These are phyloP conservation scores for Hexactinellida sp. DNA, from an alignment of 37 sponge, comb jelly and placozoan species.

Conservation along the genomic window DNA sequence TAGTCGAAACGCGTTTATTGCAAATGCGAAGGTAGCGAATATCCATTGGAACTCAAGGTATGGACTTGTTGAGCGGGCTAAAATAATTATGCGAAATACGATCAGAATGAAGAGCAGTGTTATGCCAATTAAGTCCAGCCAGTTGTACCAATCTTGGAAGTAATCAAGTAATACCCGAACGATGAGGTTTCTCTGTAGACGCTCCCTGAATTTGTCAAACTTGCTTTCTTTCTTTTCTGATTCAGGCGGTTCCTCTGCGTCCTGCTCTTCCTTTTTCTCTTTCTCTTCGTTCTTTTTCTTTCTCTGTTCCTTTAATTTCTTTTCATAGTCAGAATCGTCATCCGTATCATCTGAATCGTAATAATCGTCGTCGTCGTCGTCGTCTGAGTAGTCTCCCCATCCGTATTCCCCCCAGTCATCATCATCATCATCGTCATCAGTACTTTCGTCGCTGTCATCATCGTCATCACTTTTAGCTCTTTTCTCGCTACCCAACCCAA, in stretches of 20 bases:
- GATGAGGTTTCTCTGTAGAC: neutral
- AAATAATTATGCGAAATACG: neutral
- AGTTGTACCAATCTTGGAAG: conserved; percentile 9
- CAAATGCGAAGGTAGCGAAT: conserved; percentile 11
- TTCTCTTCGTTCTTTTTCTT: neutral
- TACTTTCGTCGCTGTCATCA: neutral
- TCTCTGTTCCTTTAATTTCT: conserved; percentile 3
- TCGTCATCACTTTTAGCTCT: neutral
- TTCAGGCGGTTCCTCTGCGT: neutral
- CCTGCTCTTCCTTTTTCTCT: neutral
- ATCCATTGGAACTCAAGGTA: conserved; percentile 7
- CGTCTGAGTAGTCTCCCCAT: neutral
- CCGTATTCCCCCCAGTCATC: neutral
- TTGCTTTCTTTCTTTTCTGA: neutral
- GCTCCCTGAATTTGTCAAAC: neutral
- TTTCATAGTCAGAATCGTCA: neutral
- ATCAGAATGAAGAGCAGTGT: neutral
- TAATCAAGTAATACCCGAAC: neutral
- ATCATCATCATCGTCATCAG: neutral
- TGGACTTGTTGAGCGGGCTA: neutral
- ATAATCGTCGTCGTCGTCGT: neutral
- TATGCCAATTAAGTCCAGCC: neutral
- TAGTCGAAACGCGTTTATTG: neutral
- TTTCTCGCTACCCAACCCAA: neutral
- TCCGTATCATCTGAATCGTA: neutral